Evolutionary conservation across 2,113 vertebrate species (phyloP).

Genomic region (Callaeas wilsoni): DNA sequence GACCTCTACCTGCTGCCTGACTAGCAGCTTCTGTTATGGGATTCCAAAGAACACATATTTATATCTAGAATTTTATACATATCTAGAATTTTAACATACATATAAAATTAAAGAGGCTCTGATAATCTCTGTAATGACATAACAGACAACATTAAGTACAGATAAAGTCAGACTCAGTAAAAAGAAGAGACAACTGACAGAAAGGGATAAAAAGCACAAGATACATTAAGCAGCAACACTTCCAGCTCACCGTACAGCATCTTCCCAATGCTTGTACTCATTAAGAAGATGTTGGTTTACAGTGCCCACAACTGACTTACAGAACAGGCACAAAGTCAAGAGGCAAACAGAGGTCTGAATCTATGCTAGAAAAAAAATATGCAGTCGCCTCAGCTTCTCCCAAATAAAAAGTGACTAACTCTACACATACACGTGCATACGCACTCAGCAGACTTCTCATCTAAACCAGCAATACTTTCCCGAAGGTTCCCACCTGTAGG

Average conservation of each 20-base stretch:
- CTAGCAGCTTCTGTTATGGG: not conserved
- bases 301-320: not conserved
- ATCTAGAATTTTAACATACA: not conserved
- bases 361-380: not conserved
- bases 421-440: rapidly evolving
- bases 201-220: not conserved
- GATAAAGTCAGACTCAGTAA: not conserved
- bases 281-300: not conserved
- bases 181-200: not conserved
- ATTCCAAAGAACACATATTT: not conserved
- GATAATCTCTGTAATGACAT: not conserved
- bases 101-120: not conserved
- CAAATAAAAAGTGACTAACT: not conserved
- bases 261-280: not conserved
- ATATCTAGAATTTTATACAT: not conserved
- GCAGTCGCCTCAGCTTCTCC: not conserved
- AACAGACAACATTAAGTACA: not conserved
- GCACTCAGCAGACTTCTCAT: not conserved
- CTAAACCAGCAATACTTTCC: not conserved
- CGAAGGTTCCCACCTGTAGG: not conserved
- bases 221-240: not conserved
- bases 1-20: not conserved
- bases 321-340: not conserved
- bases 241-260: not conserved
- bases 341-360: not conserved